Conservation (phyloP, 2,888 invertebrate genomes). For the Euzetes globulus region DNA sequence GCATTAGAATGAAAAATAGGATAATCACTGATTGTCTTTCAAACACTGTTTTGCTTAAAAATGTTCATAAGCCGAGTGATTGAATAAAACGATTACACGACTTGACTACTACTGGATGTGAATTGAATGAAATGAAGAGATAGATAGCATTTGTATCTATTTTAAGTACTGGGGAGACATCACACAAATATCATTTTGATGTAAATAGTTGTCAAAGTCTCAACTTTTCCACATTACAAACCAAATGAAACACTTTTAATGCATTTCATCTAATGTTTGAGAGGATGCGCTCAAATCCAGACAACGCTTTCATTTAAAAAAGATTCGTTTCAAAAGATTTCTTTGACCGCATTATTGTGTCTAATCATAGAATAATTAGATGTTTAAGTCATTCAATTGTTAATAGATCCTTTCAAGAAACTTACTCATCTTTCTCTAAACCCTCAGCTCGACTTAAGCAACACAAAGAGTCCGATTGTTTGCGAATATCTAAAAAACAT, state of each 20-base stretch:
- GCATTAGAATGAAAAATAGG: not conserved
- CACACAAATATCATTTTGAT: slow-evolving; percentile 1
- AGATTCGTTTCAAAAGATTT: not conserved
- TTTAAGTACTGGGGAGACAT: slow-evolving; percentile 4
- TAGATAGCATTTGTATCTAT: slow-evolving; percentile 1
- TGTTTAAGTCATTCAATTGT: too few relatives aligned
- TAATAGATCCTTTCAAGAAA: too few relatives aligned
- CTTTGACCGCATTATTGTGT: not conserved
- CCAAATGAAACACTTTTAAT: not conserved
- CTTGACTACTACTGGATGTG: not conserved
- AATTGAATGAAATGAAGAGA: not conserved
- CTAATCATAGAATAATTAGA: too few relatives aligned
- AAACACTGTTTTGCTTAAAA: not conserved
- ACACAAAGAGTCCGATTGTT: too few relatives aligned
- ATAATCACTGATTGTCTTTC: too few relatives aligned
- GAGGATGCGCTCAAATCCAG: not conserved
- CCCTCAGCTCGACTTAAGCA: too few relatives aligned
- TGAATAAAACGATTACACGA: not conserved
- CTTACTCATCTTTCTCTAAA: too few relatives aligned
- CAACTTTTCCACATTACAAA: not conserved
- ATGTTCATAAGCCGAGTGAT: too few relatives aligned
- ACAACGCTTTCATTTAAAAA: not conserved
- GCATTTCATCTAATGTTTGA: not conserved
- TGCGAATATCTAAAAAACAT: too few relatives aligned
- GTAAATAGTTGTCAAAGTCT: slow-evolving; percentile 22